These are phyloP conservation scores for Sarcophilus harrisii DNA, from an alignment of 2,797 vertebrate genomes.

Conservation along the genomic window DNA sequence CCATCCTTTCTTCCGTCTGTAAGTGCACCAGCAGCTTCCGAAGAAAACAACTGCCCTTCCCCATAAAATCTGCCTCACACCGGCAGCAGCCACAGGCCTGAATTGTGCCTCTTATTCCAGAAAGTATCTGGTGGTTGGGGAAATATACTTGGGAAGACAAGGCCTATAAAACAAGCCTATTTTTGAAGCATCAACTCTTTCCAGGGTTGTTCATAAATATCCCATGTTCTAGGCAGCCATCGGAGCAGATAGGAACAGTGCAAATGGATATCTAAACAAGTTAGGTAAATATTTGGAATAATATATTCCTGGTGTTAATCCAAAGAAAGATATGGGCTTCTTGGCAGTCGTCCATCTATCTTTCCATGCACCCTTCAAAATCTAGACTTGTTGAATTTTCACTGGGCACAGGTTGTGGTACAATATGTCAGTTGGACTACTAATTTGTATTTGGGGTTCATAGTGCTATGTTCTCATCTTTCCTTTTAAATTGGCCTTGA, in stretches of 20 bases:
- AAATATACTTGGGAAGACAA: neutral
- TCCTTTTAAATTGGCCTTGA: neutral
- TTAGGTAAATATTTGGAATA: neutral
- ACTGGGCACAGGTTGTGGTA: neutral
- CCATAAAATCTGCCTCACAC: neutral
- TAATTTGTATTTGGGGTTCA: neutral
- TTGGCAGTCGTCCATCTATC: neutral
- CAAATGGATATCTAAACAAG: neutral
- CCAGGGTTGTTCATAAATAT: neutral
- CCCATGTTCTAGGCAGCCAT: neutral
- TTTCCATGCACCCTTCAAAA: neutral
- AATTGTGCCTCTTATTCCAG: neutral
- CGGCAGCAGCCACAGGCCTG: conserved; percentile 53
- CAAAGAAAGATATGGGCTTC: neutral
- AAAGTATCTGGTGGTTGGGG: neutral
- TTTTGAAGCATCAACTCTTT: neutral
- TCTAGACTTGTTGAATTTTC: conserved; percentile 10
- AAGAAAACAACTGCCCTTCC: conserved; percentile 1
- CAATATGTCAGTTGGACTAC: neutral
- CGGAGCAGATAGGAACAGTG: conserved; percentile 20
- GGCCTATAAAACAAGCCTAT: neutral
- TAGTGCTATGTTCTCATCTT: neutral
- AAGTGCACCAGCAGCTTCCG: conserved; percentile 53
- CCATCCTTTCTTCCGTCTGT: conserved; percentile 62
- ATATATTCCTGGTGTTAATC: neutral